These are phyloP conservation scores for Streblospio benedicti DNA, from an alignment of 1,140 invertebrate genomes.

Conservation along the genomic window DNA sequence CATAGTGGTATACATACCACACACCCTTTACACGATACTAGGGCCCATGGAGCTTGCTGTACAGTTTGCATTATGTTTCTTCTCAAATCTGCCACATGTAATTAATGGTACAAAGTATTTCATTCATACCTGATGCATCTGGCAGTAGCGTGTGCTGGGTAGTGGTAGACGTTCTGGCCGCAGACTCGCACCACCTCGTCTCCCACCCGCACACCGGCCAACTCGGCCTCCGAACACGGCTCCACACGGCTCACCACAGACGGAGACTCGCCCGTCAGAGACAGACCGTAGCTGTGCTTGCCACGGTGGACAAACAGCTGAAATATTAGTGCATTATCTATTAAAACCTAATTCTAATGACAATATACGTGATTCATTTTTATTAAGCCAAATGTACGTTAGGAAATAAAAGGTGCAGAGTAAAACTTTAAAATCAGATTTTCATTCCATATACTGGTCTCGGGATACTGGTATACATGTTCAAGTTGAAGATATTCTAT, in stretches of 20 bases:
- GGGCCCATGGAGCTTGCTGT: too few relatives aligned
- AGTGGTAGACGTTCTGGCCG: conserved; percentile 72
- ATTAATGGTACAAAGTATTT: too few relatives aligned
- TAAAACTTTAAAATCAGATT: conserved; percentile 9
- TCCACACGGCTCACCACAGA: conserved; percentile 75
- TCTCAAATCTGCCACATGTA: too few relatives aligned
- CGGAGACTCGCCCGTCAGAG: conserved; percentile 82
- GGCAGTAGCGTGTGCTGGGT: conserved; percentile 67
- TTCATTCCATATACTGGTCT: too few relatives aligned
- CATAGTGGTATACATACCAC: too few relatives aligned
- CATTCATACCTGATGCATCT: conserved; percentile 71
- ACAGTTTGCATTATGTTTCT: too few relatives aligned
- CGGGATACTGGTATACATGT: too few relatives aligned
- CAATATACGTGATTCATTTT: conserved; percentile 33
- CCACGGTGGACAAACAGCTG: conserved; percentile 21
- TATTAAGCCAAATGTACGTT: conserved; percentile 22
- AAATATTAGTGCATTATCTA: conserved; percentile 15
- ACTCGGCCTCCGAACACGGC: conserved; percentile 66
- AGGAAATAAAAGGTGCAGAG: neutral
- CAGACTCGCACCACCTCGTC: conserved; percentile 81
- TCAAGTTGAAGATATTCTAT: too few relatives aligned
- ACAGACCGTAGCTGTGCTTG: conserved; percentile 65
- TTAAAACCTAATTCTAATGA: conserved; percentile 25
- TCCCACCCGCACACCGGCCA: conserved; percentile 66
- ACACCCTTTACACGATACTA: too few relatives aligned